Evolutionary conservation across 2,888 invertebrate genomes (phyloP), one percentile per base, ranked within the genome.

Genomic region (Watsonalla binaria): DNA sequence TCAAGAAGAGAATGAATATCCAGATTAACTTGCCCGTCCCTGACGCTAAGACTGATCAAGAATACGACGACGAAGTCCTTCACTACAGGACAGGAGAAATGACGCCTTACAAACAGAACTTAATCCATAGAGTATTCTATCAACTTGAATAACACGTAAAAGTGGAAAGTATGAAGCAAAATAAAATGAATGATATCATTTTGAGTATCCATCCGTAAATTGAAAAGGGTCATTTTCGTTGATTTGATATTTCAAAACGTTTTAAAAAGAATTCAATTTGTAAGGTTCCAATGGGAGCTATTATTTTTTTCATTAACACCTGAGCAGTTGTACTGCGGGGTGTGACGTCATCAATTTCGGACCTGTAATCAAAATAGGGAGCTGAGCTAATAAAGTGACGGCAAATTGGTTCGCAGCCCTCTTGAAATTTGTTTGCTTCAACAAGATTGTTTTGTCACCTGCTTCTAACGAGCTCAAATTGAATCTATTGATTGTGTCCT

Each of bases 221-320:
- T 58, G 63, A 65, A 66, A 60, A 55, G 49, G 53, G 51, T 56
- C 62, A 59, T 71, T 72, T 68, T 66, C 66, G 67, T 60, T 59
- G 63, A 57, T 67, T 66, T 60, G 56, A 56, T 63, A 68, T 68
- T 61, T 61, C 61, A 60, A 69, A 72, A 63, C 59, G 64, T 63
- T 69, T 60, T 35, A 63, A 63, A 66, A 60, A 65, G 76, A 82
- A 84, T 86, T 82, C 77, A 83, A 85, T 84, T 85, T 76, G 58
- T 60, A 65, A 63, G 61, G 54, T 62, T 60, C 66, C 37, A 63
- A 66, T 62, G 65, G 66, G 70, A 60, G 70, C 74, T 71, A 78
- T 84, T 80, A 81, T 76, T 79, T 82, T 81, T 84, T 84, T 86
- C 83, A 85, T 87, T 82, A 85, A 81, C 74, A 72, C 71, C 65